Conservation (phyloP, 2,797 vertebrate genomes). For the Centroberyx gerrardi region DNA sequence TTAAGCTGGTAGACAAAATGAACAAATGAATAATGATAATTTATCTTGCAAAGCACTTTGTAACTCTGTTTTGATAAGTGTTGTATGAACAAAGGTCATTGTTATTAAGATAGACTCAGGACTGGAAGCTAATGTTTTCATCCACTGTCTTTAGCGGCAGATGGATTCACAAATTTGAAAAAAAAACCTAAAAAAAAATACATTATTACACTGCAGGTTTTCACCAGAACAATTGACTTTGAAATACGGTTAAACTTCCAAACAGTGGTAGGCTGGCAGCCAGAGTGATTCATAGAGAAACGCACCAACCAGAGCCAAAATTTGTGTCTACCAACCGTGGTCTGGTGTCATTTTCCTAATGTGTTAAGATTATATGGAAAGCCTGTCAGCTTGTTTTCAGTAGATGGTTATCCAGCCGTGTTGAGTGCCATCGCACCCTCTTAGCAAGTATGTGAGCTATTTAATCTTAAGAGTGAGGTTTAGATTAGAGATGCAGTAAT, state of each 20-base stretch:
- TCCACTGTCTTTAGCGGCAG: background rate
- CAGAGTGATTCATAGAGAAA: background rate
- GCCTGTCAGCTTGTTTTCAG: background rate
- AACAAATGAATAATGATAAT: too few species aligned
- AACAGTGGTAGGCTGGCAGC: too few species aligned
- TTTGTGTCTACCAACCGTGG: background rate
- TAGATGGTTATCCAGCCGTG: background rate
- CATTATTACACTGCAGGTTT: background rate
- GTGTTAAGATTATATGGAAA: too few species aligned
- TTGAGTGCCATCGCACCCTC: background rate
- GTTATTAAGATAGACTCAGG: background rate
- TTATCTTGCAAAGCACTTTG: too few species aligned
- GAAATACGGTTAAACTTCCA: background rate
- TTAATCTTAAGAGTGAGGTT: conserved; percentile 12
- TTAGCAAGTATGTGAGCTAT: conserved; percentile 11
- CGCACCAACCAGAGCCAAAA: background rate
- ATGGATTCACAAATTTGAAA: background rate
- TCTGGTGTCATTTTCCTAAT: background rate
- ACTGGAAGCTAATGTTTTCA: background rate
- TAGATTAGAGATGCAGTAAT: background rate
- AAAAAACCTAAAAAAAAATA: background rate
- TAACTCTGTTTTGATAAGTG: too few species aligned
- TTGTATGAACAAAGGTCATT: background rate
- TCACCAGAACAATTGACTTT: background rate
- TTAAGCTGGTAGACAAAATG: too few species aligned